Evolutionary conservation across 1,140 invertebrate genomes (phyloP).

Genomic region (Uloborus diversus): DNA sequence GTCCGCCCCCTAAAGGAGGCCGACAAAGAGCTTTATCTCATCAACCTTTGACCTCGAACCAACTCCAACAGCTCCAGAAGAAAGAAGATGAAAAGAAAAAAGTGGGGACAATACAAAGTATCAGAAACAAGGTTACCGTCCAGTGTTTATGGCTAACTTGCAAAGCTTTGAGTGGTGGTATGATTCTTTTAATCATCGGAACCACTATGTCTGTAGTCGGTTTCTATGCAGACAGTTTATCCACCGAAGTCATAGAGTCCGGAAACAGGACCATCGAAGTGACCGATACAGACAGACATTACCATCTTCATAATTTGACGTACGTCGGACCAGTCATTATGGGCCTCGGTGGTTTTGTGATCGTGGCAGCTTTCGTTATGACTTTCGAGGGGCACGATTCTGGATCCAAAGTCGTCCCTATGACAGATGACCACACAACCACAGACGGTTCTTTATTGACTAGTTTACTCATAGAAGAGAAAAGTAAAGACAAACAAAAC

Average conservation of each 20-base stretch:
- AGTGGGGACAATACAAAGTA: conserved; percentile 38
- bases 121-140: conserved; percentile 53
- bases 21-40: conserved; percentile 59
- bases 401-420: conserved; percentile 50
- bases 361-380: conserved; percentile 94
- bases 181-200: conserved; percentile 83
- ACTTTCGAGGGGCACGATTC: conserved; percentile 77
- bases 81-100: conserved; percentile 49
- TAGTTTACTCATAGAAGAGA: conserved; percentile 14
- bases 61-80: conserved; percentile 45
- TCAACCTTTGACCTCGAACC: conserved; percentile 48
- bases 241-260: conserved; percentile 80
- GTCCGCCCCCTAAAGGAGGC: conserved; percentile 55
- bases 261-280: conserved; percentile 80
- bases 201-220: conserved; percentile 91
- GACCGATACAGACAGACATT: conserved; percentile 26
- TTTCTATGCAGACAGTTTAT: conserved; percentile 75
- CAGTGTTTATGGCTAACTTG: conserved; percentile 87
- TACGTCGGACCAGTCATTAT: conserved; percentile 92
- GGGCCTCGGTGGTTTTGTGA: conserved; percentile 91
- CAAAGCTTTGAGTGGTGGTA: conserved; percentile 82
- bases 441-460: conserved; percentile 26
- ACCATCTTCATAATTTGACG: conserved; percentile 85
- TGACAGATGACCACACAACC: conserved; percentile 10
- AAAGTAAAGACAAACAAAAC: conserved; percentile 25